A percentile compares a stretch with the other conserved stretches of the same genome.
Conservation (phyloP, 2,888 invertebrate species). For the Aleiodes leptofemur region DNA sequence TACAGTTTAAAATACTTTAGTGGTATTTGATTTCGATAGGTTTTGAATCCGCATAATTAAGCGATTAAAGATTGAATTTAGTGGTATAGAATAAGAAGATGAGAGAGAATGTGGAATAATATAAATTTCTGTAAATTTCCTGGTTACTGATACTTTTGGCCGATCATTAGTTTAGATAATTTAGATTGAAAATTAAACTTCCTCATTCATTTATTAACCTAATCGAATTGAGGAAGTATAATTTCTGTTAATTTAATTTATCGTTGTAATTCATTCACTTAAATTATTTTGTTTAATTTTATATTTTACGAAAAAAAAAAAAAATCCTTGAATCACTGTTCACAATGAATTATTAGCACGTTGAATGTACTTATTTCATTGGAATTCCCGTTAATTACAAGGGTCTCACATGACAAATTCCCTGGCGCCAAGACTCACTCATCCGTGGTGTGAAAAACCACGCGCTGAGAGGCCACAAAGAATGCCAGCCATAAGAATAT, state of each 20-base stretch:
- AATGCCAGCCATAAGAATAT: conserved; percentile 11
- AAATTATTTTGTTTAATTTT: no score
- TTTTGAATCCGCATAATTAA: conserved; percentile 28
- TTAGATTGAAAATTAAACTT: neutral
- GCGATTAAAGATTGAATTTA: conserved; percentile 19
- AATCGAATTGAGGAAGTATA: no score
- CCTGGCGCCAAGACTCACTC: conserved; percentile 55
- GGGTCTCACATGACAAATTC: conserved; percentile 57
- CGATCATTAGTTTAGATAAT: conserved; percentile 21
- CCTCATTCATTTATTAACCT: neutral
- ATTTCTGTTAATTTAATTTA: no score
- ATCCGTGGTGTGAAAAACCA: conserved; percentile 31
- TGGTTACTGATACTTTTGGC: conserved; percentile 17
- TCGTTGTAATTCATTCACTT: no score
- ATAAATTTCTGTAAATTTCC: conserved; percentile 2
- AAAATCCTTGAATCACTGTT: neutral
- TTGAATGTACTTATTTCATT: conserved; percentile 41
- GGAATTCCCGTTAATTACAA: conserved; percentile 60
- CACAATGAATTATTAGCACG: conserved; percentile 7
- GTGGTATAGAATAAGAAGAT: neutral
- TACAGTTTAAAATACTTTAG: neutral
- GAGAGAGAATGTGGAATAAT: neutral
- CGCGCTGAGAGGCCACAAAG: conserved; percentile 24
- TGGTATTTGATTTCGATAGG: conserved; percentile 22
- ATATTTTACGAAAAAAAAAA: neutral